Percentiles rank a stretch among this genome's conserved stretches.
phyloP scores from a whole-genome alignment of 2,113 vertebrate genomes.

The Polypterus bichir region DNA sequence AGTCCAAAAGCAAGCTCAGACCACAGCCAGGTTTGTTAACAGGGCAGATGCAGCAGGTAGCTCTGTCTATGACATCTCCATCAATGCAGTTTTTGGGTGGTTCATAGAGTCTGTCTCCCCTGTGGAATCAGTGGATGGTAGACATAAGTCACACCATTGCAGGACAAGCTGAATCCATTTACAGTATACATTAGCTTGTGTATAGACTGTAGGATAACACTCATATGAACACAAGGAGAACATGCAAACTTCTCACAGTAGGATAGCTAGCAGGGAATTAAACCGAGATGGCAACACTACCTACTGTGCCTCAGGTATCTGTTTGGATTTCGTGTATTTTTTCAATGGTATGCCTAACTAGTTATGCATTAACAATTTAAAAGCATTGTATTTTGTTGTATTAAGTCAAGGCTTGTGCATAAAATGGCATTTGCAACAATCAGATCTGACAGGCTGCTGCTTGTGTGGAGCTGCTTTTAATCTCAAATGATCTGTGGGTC shows the following conservation, averaged over 20 bases:
- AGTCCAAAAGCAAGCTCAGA: too few species aligned
- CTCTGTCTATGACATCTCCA: neutral
- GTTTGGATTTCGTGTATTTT: too few species aligned
- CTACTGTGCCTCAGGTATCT: neutral
- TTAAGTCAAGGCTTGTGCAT: too few species aligned
- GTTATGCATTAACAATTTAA: too few species aligned
- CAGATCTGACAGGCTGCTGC: neutral
- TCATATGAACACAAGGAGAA: too few species aligned
- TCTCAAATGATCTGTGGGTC: slow-evolving; percentile 5
- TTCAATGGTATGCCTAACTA: too few species aligned
- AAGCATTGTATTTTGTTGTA: neutral
- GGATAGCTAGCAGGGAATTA: neutral
- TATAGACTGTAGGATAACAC: too few species aligned
- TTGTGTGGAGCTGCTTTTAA: neutral
- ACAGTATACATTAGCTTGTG: neutral
- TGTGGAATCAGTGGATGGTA: neutral
- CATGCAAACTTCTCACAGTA: neutral
- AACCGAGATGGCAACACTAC: neutral
- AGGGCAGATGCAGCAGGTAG: too few species aligned
- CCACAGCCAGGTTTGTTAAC: too few species aligned
- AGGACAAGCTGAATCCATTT: too few species aligned
- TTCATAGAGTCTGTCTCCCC: neutral
- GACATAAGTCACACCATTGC: neutral
- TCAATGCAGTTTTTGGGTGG: neutral
- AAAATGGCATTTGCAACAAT: neutral